phyloP scores from a whole-genome alignment of 2,797 vertebrate genomes.

The Aldrovandia affinis region DNA sequence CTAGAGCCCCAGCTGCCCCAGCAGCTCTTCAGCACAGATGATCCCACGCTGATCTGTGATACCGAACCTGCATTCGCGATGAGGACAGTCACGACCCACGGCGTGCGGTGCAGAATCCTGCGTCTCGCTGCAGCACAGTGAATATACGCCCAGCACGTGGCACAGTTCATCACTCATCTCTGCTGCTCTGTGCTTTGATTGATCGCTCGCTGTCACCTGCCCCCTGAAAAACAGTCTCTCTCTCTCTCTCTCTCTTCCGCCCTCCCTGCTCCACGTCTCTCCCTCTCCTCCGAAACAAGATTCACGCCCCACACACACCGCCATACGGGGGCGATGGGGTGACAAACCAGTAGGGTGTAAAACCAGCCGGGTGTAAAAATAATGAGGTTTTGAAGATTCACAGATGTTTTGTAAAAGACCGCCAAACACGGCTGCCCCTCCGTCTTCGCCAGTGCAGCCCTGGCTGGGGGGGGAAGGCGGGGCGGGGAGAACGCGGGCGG shows the following conservation, averaged over 20 bases:
- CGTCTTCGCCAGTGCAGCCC: background rate
- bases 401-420: slow-evolving; percentile 12
- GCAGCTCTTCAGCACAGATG: slow-evolving; percentile 27
- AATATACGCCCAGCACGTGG: slow-evolving; percentile 39
- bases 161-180: slow-evolving; percentile 24
- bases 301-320: background rate
- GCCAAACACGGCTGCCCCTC: slow-evolving; percentile 12
- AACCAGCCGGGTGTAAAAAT: slow-evolving; percentile 42
- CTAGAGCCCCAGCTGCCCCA: slow-evolving; percentile 23
- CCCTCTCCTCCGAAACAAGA: slow-evolving; percentile 10
- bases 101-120: slow-evolving; percentile 5
- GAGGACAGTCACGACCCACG: slow-evolving; percentile 12
- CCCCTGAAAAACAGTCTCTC: slow-evolving; percentile 16
- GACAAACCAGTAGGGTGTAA: slow-evolving; percentile 9
- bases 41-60: slow-evolving; percentile 27
- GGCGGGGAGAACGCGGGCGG: too few species aligned
- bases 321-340: too few species aligned
- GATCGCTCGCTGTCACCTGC: slow-evolving; percentile 40
- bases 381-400: slow-evolving; percentile 35
- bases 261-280: slow-evolving; percentile 19
- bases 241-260: slow-evolving; percentile 5
- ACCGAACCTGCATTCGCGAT: slow-evolving; percentile 36
- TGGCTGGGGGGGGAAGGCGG: slow-evolving; percentile 10
- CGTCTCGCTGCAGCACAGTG: slow-evolving; percentile 28
- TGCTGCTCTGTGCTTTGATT: slow-evolving; percentile 33